Evolutionary conservation across 1,140 invertebrate species (phyloP).

Genomic region (Neoseiulus cucumeris): DNA sequence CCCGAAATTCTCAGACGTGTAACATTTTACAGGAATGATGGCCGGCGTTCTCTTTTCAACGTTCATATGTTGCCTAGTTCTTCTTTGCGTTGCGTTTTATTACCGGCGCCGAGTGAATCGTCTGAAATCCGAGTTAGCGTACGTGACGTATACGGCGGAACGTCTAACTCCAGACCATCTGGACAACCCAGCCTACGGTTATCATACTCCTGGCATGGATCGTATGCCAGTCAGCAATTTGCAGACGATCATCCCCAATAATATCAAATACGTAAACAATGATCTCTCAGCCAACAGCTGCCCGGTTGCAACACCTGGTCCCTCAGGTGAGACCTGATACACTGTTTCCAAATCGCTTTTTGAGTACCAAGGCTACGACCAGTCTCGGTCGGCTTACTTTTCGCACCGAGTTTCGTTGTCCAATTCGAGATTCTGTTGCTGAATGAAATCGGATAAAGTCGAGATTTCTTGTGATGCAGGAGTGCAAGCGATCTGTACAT

Average conservation of each 20-base stretch:
- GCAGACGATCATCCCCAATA: background rate
- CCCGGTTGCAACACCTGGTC: too few relatives aligned
- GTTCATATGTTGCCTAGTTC: conserved; percentile 14
- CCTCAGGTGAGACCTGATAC: too few relatives aligned
- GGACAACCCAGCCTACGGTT: conserved; percentile 14
- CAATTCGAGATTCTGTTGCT: background rate
- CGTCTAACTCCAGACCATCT: conserved; percentile 36
- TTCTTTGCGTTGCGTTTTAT: conserved; percentile 25
- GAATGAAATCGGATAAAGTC: too few relatives aligned
- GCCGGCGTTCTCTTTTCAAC: conserved; percentile 3
- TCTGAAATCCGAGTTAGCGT: conserved; percentile 60
- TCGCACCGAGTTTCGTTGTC: background rate
- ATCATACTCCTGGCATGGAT: background rate
- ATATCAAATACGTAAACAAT: conserved; percentile 9
- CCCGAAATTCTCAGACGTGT: background rate
- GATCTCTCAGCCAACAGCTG: background rate
- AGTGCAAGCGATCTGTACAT: conserved; percentile 3
- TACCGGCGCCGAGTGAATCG: conserved; percentile 41
- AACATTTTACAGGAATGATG: background rate
- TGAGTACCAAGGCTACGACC: background rate
- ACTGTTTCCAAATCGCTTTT: background rate
- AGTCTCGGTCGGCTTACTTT: too few relatives aligned
- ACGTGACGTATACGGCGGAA: conserved; percentile 71
- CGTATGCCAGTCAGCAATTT: background rate
- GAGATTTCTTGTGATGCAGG: background rate